phyloP scores from a whole-genome alignment of 2,797 vertebrate genomes.

The Chaetophractus vellerosus region DNA sequence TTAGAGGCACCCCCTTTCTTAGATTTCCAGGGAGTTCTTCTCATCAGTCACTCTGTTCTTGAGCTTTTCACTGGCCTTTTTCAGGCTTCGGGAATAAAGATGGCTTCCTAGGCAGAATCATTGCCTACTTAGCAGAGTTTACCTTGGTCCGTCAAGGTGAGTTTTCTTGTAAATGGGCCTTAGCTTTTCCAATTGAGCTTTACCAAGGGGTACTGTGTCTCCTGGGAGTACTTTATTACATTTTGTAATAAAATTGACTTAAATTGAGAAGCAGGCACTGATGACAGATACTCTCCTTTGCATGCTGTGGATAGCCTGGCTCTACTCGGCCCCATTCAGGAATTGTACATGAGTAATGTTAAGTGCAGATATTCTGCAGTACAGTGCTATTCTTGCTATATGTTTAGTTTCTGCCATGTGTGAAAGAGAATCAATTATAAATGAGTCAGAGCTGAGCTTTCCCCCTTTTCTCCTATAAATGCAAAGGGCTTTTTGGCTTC shows the following conservation, averaged over 20 bases:
- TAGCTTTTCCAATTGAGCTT: not conserved
- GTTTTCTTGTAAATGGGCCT: slow-evolving; percentile 20
- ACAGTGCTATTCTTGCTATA: not conserved
- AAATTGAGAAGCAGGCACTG: not conserved
- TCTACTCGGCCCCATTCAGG: not conserved
- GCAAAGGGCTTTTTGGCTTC: not conserved
- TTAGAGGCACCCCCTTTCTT: slow-evolving; percentile 26
- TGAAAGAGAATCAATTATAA: not conserved
- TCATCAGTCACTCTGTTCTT: not conserved
- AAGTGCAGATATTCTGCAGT: not conserved
- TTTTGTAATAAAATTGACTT: slow-evolving; percentile 43
- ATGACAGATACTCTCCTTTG: not conserved
- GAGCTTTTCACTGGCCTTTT: not conserved
- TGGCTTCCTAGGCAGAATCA: not conserved
- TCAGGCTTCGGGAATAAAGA: slow-evolving; percentile 24
- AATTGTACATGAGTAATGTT: not conserved
- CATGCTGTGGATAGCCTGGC: not conserved
- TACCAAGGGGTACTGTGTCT: not conserved
- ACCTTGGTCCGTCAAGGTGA: not conserved
- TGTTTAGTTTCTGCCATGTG: not conserved
- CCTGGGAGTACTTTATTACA: not conserved
- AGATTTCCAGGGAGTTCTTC: not conserved
- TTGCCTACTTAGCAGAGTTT: not conserved
- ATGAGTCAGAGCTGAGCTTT: not conserved
- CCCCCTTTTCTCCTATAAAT: not conserved